Conservation (phyloP, 1,140 invertebrate species). For the Drosophila novamexicana region DNA sequence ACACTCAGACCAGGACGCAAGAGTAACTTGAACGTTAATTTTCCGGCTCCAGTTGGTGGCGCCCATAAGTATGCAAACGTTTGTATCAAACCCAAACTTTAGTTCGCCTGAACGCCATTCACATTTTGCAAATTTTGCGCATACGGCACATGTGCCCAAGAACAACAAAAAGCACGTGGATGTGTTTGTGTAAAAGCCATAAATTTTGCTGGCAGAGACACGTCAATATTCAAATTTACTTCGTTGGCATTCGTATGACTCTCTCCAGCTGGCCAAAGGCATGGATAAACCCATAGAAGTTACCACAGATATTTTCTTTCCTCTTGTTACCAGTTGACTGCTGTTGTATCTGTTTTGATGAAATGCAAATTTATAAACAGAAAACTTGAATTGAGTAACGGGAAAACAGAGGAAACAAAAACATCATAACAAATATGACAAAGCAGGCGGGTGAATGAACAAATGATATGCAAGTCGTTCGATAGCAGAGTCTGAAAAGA, state of each 20-base stretch:
- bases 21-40: conserved; percentile 19
- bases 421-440: conserved; percentile 51
- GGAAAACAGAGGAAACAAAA: conserved; percentile 20
- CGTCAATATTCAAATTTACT: conserved; percentile 69
- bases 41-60: conserved; percentile 16
- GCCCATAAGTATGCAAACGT: conserved; percentile 32
- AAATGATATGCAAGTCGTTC: conserved; percentile 60
- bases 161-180: conserved; percentile 29
- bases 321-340: conserved; percentile 31
- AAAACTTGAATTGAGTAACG: conserved; percentile 57
- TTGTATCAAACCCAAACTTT: conserved; percentile 52
- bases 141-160: conserved; percentile 59
- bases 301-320: conserved; percentile 34
- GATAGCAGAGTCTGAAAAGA: not conserved
- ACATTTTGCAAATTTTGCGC: conserved; percentile 44
- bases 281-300: conserved; percentile 18
- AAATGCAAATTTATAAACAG: conserved; percentile 68
- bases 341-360: conserved; percentile 39
- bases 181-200: conserved; percentile 44
- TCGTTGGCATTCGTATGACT: conserved; percentile 35
- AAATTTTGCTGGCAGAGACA: conserved; percentile 62
- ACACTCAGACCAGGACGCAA: conserved; percentile 7
- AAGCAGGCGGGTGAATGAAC: conserved; percentile 10
- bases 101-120: conserved; percentile 19
- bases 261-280: not conserved